phyloP scores from a whole-genome alignment of 1,140 invertebrate genomes.

The Bombus pascuorum region DNA sequence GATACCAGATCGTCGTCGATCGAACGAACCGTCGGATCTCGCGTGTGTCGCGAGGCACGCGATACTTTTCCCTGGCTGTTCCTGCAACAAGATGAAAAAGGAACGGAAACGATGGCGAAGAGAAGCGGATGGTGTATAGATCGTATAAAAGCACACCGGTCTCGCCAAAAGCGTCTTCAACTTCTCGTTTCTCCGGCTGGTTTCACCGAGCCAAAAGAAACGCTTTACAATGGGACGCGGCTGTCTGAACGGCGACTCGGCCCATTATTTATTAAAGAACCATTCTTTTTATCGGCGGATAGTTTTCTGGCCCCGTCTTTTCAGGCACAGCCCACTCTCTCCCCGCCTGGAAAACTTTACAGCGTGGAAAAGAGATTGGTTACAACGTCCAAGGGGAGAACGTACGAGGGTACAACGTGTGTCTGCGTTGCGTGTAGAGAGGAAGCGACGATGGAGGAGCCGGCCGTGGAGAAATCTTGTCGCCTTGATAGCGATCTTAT shows the following conservation, averaged over 20 bases:
- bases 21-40: neutral
- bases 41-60: neutral
- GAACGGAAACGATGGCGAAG: neutral
- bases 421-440: neutral
- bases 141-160: neutral
- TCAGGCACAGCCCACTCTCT: neutral
- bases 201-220: conserved; percentile 50
- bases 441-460: neutral
- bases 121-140: neutral
- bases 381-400: conserved; percentile 24
- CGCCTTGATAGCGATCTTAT: conserved; percentile 57
- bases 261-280: conserved; percentile 69
- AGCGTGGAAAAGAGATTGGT: conserved; percentile 35
- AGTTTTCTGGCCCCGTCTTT: conserved; percentile 53
- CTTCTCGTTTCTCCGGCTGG: conserved; percentile 55
- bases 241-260: conserved; percentile 45
- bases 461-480: conserved; percentile 24
- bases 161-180: neutral
- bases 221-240: conserved; percentile 57
- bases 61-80: neutral
- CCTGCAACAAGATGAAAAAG: neutral
- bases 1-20: neutral
- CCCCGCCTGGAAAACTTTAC: conserved; percentile 46
- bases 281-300: conserved; percentile 65
- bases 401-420: neutral